A percentile compares a stretch with the other conserved stretches of the same genome.
phyloP scores from a whole-genome alignment of 2,888 invertebrate genomes.

The Oasisia sp. region DNA sequence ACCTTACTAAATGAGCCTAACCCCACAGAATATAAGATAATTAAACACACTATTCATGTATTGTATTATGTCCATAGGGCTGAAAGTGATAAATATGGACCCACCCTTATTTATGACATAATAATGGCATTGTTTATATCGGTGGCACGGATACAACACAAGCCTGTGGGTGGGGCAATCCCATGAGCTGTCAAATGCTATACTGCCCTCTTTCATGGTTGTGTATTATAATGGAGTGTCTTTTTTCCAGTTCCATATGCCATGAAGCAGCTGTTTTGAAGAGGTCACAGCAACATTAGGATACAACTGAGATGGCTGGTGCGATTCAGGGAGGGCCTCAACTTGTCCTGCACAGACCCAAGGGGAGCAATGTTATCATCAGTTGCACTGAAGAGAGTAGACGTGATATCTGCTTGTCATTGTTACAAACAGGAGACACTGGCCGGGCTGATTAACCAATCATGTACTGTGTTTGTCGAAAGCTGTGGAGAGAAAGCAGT shows the following conservation, averaged over 20 bases:
- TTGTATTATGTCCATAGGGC: no score
- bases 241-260: neutral
- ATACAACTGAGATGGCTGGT: neutral
- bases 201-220: neutral
- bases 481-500: neutral
- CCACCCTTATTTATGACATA: no score
- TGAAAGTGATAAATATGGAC: no score
- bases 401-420: neutral
- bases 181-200: no score
- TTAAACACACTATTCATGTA: no score
- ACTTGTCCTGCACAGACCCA: neutral
- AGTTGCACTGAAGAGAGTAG: neutral
- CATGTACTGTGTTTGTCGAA: neutral
- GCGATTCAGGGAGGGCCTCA: neutral
- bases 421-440: neutral
- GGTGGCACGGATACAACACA: no score
- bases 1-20: no score
- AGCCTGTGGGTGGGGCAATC: no score
- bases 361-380: neutral
- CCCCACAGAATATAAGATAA: no score
- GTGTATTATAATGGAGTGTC: neutral
- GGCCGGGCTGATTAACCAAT: neutral
- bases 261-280: conserved; percentile 7
- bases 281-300: neutral
- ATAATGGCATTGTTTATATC: no score